Base-by-base conservation (phyloP, 35 echinoderm and acorn worm genomes). In the Lytechinus pictus region DNA sequence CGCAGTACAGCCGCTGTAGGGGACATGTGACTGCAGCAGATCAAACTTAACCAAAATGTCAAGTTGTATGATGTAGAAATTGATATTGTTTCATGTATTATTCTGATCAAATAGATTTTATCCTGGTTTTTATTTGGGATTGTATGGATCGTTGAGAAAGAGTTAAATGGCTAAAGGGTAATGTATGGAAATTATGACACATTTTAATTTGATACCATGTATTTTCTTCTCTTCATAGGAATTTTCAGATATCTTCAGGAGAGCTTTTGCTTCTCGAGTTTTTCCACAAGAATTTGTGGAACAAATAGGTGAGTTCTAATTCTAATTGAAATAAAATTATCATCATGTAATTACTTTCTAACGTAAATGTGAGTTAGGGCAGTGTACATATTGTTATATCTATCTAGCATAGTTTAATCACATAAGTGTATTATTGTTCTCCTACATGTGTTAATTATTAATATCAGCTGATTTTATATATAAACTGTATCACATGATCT, bases 221-320 rank as follows among this genome's bases (percentile, higher is more conserved):
- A 13, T 71, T 71, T 71, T 13, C 61, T 71, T 71, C 61, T 71
- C 16, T 71, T 16, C 14, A 71, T 71, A 71, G 97, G 97, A 99
- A 97, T 99, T 99, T 88, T 98, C 97, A 92, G 97, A 99, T 66
- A 99, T 99, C 66, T 99, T 99, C 94, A 98, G 98, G 89, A 97
- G 98, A 97, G 98, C 98, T 2, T 99, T 99, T 99, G 97, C 97
- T 57, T 98, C 97, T 57, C 89, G 97, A 95, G 96, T 98, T n/a
- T 99, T 99, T 54, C 97, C 98, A 58, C 96, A 97, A 87, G 97
- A 98, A 16, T 97, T 99, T 97, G 97, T 99, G 27, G 98, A 99
- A 95, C 97, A 98, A 92, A 96, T 99, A 57, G 98, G 98, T 97
- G 94, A 94, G 96, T 55, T 72, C 27, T 88, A 29, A 29, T 16